Percentiles rank a stretch among this genome's conserved stretches.
Evolutionary conservation across 2,113 vertebrate species (phyloP).

Genomic region (Psephotus haematonotus): DNA sequence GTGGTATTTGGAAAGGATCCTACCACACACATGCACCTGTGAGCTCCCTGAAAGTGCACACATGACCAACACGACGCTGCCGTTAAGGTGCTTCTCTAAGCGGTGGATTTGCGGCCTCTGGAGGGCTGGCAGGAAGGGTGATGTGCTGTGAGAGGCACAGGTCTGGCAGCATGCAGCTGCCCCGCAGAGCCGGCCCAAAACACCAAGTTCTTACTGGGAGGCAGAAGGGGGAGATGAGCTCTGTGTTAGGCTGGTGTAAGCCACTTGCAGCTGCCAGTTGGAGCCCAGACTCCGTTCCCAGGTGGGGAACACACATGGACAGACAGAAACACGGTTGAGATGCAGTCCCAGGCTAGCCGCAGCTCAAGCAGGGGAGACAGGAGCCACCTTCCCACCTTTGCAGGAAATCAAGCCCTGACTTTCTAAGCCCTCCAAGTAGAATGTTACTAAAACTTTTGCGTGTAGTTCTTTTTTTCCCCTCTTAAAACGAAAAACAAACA

Average conservation of each 20-base stretch:
- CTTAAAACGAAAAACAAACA: not conserved
- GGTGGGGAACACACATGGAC: rapidly evolving
- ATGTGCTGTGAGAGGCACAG: rapidly evolving
- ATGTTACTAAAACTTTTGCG: not conserved
- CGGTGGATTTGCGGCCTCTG: rapidly evolving
- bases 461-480: not conserved
- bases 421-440: not conserved
- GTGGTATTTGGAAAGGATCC: not conserved
- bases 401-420: not conserved
- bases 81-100: not conserved
- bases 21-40: not conserved
- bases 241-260: not conserved
- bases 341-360: not conserved
- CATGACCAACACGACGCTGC: rapidly evolving
- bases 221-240: not conserved
- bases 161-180: not conserved
- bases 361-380: not conserved
- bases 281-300: not conserved
- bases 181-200: rapidly evolving
- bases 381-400: not conserved
- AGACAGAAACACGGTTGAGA: rapidly evolving
- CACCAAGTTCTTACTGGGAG: not conserved
- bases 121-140: not conserved
- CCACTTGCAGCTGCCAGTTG: rapidly evolving
- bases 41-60: not conserved